Conservation (phyloP, 2,113 vertebrate genomes). For the Zeus faber region DNA sequence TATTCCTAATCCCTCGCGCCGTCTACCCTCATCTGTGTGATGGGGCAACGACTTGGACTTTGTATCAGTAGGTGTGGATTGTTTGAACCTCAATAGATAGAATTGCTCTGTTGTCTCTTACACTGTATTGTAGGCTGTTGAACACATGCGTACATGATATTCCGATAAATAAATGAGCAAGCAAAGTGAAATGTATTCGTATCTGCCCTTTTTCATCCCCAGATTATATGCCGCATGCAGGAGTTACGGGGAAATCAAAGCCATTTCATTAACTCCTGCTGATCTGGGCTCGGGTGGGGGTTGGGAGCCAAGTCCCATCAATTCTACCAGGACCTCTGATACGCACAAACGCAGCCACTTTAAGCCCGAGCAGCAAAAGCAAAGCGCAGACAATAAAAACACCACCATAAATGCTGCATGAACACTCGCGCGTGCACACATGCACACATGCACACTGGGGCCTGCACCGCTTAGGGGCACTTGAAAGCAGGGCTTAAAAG, state of each 20-base stretch:
- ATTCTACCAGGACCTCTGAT: constrained; percentile 37
- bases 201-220: constrained; percentile 4
- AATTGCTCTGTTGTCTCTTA: no score
- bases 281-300: constrained; percentile 39
- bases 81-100: no score
- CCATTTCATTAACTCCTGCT: constrained; percentile 68
- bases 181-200: constrained; percentile 24
- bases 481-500: constrained; percentile 54
- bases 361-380: constrained; percentile 26
- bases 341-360: constrained; percentile 2
- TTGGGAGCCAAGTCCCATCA: constrained; percentile 18
- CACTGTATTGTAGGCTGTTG: no score
- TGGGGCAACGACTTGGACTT: constrained; percentile 23
- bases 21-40: constrained; percentile 44
- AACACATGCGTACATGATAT: constrained; percentile 2
- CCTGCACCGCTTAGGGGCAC: constrained; percentile 18
- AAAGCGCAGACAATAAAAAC: constrained; percentile 18
- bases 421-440: constrained; percentile 8
- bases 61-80: background rate
- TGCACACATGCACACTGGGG: background rate
- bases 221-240: constrained; percentile 42
- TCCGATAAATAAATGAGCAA: constrained; percentile 33
- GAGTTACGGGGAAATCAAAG: constrained; percentile 63
- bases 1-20: constrained; percentile 53
- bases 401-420: constrained; percentile 32